Base-by-base conservation (phyloP, 2,888 invertebrate genomes). In the Chloroclystis v-ata region DNA sequence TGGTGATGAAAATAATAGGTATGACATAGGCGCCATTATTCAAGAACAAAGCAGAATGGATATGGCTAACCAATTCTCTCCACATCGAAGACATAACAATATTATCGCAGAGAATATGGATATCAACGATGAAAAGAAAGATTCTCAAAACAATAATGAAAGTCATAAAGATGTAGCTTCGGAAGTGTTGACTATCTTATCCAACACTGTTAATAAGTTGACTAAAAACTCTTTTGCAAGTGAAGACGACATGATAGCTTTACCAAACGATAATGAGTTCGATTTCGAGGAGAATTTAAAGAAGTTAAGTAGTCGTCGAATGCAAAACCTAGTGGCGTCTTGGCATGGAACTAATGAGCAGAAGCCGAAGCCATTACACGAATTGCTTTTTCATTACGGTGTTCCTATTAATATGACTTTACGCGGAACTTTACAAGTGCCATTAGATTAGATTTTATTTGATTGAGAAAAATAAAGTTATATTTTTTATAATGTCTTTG, bases 381-480 rank as follows among this genome's bases (percentile, higher is more conserved):
- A 72, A 9, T 46, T 78, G 0, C 33, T 77, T 6, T 47, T 78
- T 33, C 63, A 73, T 7, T 61, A 82, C 28, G 82, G 73, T 0
- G 68, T 81, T 4, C 82, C 81, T 2, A 47, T 82, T 0, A 51
- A 65, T 1, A 46, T 81, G 58, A 67, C 65, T n/a, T 43, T 82
- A 0, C 58, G 71, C 14, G 82, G 83, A 0, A 77, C 60, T 43
- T 48, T 83, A 11, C 65, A 68, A 52, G 40, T 59, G 1, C 75
- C 78, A 1, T 9, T 57, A 12, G 57, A 52, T 12, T 5, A 32
- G 9, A 29, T 2, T n/a, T 37, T 11, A 35, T 13, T 13, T 13
- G 1, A 12, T n/a, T n/a, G n/a, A n/a, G n/a, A n/a, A n/a, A n/a
- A n/a, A n/a, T n/a, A n/a, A n/a, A n/a, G n/a, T n/a, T n/a, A n/a